Base-by-base conservation (phyloP, 2,113 vertebrate species). In the Triplophysa tibetana region DNA sequence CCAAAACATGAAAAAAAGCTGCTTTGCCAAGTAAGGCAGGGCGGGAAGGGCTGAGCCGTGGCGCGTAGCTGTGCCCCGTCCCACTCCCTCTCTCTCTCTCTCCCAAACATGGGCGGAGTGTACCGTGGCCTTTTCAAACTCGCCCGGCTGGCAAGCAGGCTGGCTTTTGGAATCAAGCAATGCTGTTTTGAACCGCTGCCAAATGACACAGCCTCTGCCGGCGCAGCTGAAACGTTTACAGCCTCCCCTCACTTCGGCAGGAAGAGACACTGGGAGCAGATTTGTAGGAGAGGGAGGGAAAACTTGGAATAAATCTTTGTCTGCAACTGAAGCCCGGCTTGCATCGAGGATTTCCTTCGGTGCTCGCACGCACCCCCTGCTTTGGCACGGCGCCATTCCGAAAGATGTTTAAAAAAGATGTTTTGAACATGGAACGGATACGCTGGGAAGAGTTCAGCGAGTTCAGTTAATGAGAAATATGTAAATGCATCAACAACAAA, bases 401-500 rank as follows among this genome's bases (percentile, higher is more conserved):
- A 23, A 76, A 76, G 24, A 65, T 63, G 60, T 52, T 65, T 38
- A 66, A 77, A 58, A 77, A 45, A 54, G 45, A 64, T 58, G 29
- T 56, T 72, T 80, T 48, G 58, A 63, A 54, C 24, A n/a, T 66
- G 68, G 68, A 68, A 54, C 23, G 67, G 69, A 73, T 73, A 65
- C 70, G 33, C 77, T 68, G 78, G 79, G 81, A 81, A 80, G 89
- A 86, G 90, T 90, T 90, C 88, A 90, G 85, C 88, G 90, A 88
- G 92, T 92, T 92, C 90, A 91, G 86, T 85, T 89, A 85, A 90
- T 90, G 88, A 89, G 89, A 90, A 70, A 82, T 87, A 91, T 92
- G 92, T 92, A 92, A 92, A 92, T 92, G 90, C 89, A 92, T 92
- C 91, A 92, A 92, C 91, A 91, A 92, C 91, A 92, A 92, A 92